Percentiles rank a stretch among this genome's conserved stretches.
These are phyloP conservation scores for Trissolcus brochymenae DNA, from an alignment of 2,888 invertebrate species.

Conservation along the genomic window DNA sequence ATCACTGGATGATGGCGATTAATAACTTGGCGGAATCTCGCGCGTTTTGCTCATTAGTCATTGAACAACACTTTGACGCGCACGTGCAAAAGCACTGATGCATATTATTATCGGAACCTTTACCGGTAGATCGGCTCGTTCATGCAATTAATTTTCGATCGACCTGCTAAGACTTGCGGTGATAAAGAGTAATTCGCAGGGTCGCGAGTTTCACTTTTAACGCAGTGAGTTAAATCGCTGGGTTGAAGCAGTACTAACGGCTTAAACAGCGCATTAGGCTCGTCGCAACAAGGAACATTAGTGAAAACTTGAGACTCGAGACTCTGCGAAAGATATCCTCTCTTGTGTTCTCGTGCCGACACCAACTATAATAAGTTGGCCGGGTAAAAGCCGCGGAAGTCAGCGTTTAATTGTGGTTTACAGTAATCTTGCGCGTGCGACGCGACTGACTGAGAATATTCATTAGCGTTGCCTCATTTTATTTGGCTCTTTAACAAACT, in stretches of 20 bases:
- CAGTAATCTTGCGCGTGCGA: slow-evolving; percentile 60
- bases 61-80: slow-evolving; percentile 54
- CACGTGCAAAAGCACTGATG: slow-evolving; percentile 63
- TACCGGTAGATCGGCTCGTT: slow-evolving; percentile 67
- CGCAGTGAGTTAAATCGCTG: slow-evolving; percentile 47
- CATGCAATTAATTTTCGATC: slow-evolving; percentile 71
- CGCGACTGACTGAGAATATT: slow-evolving; percentile 42
- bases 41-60: slow-evolving; percentile 45
- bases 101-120: slow-evolving; percentile 70
- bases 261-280: slow-evolving; percentile 70
- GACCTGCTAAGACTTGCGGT: background rate
- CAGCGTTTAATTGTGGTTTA: slow-evolving; percentile 66
- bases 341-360: slow-evolving; percentile 47
- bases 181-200: slow-evolving; percentile 1
- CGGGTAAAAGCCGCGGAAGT: slow-evolving; percentile 60
- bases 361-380: slow-evolving; percentile 58
- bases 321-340: slow-evolving; percentile 60
- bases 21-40: slow-evolving; percentile 30
- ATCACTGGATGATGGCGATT: slow-evolving; percentile 20
- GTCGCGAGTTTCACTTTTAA: slow-evolving; percentile 21
- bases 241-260: slow-evolving; percentile 61
- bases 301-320: slow-evolving; percentile 72
- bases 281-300: slow-evolving; percentile 74
- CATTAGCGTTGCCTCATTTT: slow-evolving; percentile 37
- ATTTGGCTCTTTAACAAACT: slow-evolving; percentile 24